These are phyloP conservation scores for Hippocampus guttulatus DNA, from an alignment of 2,113 vertebrate genomes.

Conservation along the genomic window DNA sequence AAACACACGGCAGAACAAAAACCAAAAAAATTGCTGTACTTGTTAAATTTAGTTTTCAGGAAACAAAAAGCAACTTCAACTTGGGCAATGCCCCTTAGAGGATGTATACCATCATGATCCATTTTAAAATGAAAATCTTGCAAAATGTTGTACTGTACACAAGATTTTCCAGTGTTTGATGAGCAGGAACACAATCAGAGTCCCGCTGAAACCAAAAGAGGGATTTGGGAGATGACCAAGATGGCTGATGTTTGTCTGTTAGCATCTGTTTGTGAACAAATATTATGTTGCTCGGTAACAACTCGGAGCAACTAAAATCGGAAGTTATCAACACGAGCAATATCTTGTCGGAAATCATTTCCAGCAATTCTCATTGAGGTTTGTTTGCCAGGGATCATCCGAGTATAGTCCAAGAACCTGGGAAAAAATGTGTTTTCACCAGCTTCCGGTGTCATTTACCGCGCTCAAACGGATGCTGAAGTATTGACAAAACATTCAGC, in stretches of 20 bases:
- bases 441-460: slow-evolving; percentile 31
- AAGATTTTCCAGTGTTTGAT: slow-evolving; percentile 15
- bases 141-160: neutral
- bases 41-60: too few species aligned
- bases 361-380: slow-evolving; percentile 19
- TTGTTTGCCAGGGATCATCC: neutral
- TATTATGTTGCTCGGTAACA: slow-evolving; percentile 71
- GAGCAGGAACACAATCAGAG: slow-evolving; percentile 25
- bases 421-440: slow-evolving; percentile 50
- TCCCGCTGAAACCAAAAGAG: slow-evolving; percentile 27
- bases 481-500: slow-evolving; percentile 45
- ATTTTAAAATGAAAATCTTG: neutral
- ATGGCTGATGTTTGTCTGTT: slow-evolving; percentile 49
- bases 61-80: too few species aligned
- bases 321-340: slow-evolving; percentile 60
- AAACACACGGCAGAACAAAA: too few species aligned
- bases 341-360: slow-evolving; percentile 21
- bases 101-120: too few species aligned
- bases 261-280: slow-evolving; percentile 68
- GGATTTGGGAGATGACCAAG: slow-evolving; percentile 25
- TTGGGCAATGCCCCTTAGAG: too few species aligned
- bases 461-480: slow-evolving; percentile 55
- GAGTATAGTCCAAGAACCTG: slow-evolving; percentile 7
- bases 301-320: slow-evolving; percentile 26
- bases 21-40: neutral